Evolutionary conservation across 2,888 invertebrate species (phyloP).

Genomic region (Ichneumon xanthorius): DNA sequence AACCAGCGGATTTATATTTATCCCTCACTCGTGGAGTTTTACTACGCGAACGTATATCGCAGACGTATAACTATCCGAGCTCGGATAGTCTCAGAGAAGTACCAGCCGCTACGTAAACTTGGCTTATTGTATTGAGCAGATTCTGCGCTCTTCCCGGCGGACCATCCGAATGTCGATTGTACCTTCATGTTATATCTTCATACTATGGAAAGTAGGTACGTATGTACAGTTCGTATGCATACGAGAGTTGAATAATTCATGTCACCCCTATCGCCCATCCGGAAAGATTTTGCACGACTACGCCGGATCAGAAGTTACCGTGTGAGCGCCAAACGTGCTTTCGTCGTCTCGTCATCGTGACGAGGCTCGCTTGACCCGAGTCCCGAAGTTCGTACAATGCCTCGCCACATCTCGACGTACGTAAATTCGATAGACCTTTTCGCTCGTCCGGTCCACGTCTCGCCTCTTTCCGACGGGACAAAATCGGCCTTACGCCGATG

Average conservation of each 20-base stretch:
- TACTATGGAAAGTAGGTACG: not conserved
- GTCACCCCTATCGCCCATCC: conserved; percentile 44
- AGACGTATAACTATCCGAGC: not conserved
- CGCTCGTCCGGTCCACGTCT: not conserved
- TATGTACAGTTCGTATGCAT: conserved; percentile 37
- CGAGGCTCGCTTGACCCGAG: conserved; percentile 18
- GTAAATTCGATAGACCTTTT: conserved; percentile 34
- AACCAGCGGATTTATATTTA: conserved; percentile 32
- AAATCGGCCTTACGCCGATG: conserved; percentile 16
- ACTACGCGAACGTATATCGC: not conserved
- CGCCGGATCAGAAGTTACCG: conserved; percentile 13
- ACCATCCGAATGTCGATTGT: not conserved
- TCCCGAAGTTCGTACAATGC: not conserved
- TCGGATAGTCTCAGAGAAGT: conserved; percentile 31
- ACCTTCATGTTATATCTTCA: not conserved
- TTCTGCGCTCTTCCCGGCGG: not conserved
- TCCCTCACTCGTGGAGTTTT: conserved; percentile 23
- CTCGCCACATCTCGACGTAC: conserved; percentile 6
- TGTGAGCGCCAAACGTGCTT: conserved; percentile 25
- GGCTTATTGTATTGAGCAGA: conserved; percentile 51
- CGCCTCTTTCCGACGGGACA: not conserved
- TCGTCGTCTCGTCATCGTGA: conserved; percentile 12
- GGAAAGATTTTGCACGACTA: conserved; percentile 60
- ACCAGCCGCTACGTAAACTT: conserved; percentile 30
- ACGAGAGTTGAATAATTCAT: conserved; percentile 70